Conservation (phyloP, 1,140 invertebrate genomes). For the Drosophila ogumai region DNA sequence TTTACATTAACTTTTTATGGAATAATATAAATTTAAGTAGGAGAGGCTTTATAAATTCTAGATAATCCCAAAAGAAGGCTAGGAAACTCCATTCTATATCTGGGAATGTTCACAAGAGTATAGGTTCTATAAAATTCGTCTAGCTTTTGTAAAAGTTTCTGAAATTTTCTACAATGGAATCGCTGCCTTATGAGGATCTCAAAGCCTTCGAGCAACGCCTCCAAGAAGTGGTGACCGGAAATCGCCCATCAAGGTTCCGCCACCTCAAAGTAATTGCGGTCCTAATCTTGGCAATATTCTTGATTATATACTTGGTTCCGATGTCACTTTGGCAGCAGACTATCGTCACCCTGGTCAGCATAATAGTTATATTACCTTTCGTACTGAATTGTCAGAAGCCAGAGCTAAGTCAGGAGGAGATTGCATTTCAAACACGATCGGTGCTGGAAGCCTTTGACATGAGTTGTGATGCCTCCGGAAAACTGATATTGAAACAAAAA, state of each 20-base stretch:
- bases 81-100: background rate
- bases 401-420: background rate
- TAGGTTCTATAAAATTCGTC: background rate
- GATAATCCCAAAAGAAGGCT: background rate
- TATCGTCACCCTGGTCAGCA: background rate
- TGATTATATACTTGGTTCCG: background rate
- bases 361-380: background rate
- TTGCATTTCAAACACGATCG: background rate
- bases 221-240: background rate
- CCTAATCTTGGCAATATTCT: background rate
- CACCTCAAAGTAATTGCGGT: background rate
- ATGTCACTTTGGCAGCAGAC: background rate
- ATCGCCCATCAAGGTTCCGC: background rate
- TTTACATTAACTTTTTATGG: background rate
- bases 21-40: too few species aligned
- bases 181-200: background rate
- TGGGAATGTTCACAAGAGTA: background rate
- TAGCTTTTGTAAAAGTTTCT: background rate
- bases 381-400: background rate
- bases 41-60: too few species aligned
- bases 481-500: background rate
- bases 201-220: constrained; percentile 6
- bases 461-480: background rate
- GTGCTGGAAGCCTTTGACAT: background rate
- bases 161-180: background rate